These are phyloP conservation scores for Panthera leo DNA, from an alignment of 2,113 vertebrate genomes.

Conservation along the genomic window DNA sequence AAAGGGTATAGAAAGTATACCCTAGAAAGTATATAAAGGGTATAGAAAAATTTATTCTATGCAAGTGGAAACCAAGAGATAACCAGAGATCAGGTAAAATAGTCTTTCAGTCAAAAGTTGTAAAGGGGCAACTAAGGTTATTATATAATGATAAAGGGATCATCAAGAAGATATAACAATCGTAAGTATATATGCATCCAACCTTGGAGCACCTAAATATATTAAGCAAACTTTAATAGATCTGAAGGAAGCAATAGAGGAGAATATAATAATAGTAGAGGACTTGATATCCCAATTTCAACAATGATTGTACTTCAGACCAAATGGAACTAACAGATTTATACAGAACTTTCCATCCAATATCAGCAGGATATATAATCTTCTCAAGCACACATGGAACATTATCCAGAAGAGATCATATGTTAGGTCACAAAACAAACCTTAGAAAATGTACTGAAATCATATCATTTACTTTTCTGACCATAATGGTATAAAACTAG, in stretches of 20 bases:
- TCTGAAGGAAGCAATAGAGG: not conserved
- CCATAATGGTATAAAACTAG: not conserved
- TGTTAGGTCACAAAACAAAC: not conserved
- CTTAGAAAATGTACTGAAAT: not conserved
- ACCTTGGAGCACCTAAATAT: not conserved
- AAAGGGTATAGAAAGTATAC: not conserved
- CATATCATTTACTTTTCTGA: not conserved
- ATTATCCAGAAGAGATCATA: not conserved
- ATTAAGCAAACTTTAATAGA: not conserved
- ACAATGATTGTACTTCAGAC: not conserved
- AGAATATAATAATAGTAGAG: not conserved
- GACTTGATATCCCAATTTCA: not conserved
- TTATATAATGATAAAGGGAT: not conserved
- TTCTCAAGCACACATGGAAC: not conserved
- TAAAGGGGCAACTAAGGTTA: not conserved
- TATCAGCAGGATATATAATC: not conserved
- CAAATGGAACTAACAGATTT: not conserved
- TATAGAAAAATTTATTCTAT: not conserved
- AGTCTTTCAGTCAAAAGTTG: not conserved
- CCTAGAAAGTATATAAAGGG: not conserved
- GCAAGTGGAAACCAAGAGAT: not conserved
- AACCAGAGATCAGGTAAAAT: not conserved
- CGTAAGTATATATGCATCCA: not conserved
- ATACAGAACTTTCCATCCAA: not conserved
- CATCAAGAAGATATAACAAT: not conserved